Conservation (phyloP, 2,888 invertebrate species). For the Notocelia uddmanniana region DNA sequence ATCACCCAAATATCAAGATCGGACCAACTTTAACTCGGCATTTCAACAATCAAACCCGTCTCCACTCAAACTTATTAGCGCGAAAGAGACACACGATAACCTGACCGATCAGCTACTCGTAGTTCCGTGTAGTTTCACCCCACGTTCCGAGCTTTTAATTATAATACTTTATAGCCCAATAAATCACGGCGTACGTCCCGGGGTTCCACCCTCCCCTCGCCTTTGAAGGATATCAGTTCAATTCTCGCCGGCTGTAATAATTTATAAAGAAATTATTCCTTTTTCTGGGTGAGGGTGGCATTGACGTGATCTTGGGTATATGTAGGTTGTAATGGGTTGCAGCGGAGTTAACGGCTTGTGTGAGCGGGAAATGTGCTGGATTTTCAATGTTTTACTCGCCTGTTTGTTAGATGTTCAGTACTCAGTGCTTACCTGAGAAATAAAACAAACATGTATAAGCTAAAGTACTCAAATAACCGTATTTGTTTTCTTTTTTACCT, state of each 20-base stretch:
- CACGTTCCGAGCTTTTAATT: slow-evolving; percentile 88
- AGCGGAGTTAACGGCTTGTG: slow-evolving; percentile 9
- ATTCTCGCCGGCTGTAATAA: slow-evolving; percentile 88
- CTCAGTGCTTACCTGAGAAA: slow-evolving; percentile 35
- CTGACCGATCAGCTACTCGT: slow-evolving; percentile 57
- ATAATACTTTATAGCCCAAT: slow-evolving; percentile 93
- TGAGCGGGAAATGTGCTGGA: background rate
- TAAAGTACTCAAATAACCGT: too few species aligned
- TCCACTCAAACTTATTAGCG: slow-evolving; percentile 29
- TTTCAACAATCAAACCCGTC: slow-evolving; percentile 23
- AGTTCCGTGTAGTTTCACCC: slow-evolving; percentile 82
- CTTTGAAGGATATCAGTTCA: slow-evolving; percentile 88
- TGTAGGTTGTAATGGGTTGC: slow-evolving; percentile 35
- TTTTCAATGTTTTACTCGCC: slow-evolving; percentile 1
- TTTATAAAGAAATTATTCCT: slow-evolving; percentile 89
- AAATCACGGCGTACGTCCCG: slow-evolving; percentile 87
- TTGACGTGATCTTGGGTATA: slow-evolving; percentile 47
- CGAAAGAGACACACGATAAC: slow-evolving; percentile 45
- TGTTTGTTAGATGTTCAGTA: background rate
- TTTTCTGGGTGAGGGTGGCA: slow-evolving; percentile 55
- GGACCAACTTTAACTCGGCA: background rate
- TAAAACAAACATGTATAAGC: background rate
- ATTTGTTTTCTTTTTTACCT: too few species aligned
- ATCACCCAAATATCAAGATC: background rate
- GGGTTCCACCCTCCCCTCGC: slow-evolving; percentile 64